These are phyloP conservation scores for Rachycentron canadum DNA, from an alignment of 2,797 vertebrate genomes.

Conservation along the genomic window DNA sequence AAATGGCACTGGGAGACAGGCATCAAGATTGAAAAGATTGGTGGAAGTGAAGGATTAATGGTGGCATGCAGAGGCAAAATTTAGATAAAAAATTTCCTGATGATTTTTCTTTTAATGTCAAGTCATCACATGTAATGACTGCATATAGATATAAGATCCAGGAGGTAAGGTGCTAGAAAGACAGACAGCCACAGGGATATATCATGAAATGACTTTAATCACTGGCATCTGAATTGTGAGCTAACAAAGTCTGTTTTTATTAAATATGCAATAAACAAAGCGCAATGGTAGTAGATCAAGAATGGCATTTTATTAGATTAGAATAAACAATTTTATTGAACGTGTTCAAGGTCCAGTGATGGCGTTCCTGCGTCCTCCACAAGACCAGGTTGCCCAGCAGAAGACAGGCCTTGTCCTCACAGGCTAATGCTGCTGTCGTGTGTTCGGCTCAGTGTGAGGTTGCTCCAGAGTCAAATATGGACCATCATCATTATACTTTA, in stretches of 20 bases:
- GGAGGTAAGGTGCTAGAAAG: conserved; percentile 30
- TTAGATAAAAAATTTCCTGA: conserved; percentile 65
- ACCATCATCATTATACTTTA: conserved; percentile 40
- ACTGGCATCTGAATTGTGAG: neutral
- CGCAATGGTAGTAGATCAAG: neutral
- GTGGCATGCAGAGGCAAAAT: conserved; percentile 59
- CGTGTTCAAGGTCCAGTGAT: conserved; percentile 3
- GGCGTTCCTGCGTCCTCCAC: neutral
- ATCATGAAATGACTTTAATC: conserved; percentile 41
- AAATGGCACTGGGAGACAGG: conserved; percentile 65
- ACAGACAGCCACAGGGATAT: conserved; percentile 29
- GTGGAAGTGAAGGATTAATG: conserved; percentile 74
- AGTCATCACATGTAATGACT: conserved; percentile 63
- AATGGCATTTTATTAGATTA: neutral
- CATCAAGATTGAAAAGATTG: conserved; percentile 60
- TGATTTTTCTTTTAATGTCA: conserved; percentile 65
- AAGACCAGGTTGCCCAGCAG: neutral
- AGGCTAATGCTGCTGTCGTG: conserved; percentile 13
- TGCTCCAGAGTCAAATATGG: conserved; percentile 31
- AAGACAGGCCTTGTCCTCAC: conserved; percentile 22
- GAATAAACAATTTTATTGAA: neutral
- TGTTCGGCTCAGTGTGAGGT: conserved; percentile 8
- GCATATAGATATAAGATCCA: conserved; percentile 46
- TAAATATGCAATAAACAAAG: neutral
- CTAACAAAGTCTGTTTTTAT: conserved; percentile 6